Evolutionary conservation across 2,888 invertebrate species (phyloP).

Genomic region (Acanthosepion esculentum): DNA sequence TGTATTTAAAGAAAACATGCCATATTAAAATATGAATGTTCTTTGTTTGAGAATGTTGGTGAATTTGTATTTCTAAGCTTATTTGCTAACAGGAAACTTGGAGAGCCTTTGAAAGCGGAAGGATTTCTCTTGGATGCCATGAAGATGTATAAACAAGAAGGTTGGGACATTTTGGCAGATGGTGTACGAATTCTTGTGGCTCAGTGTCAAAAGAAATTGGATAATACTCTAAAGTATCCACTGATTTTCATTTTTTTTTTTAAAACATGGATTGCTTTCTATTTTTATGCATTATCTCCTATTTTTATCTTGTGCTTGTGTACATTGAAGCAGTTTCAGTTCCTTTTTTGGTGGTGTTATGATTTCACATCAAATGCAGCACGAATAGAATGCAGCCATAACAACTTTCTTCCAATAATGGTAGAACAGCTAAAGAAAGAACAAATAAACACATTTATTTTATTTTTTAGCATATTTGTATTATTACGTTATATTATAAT

Average conservation of each 20-base stretch:
- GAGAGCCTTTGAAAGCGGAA: slow-evolving; percentile 86
- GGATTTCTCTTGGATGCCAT: slow-evolving; percentile 90
- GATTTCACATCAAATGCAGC: too few relatives aligned
- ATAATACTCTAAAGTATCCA: slow-evolving; percentile 82
- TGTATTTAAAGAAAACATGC: not conserved
- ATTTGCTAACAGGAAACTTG: slow-evolving; percentile 68
- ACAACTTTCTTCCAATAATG: too few relatives aligned
- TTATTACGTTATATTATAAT: too few relatives aligned
- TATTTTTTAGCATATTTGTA: too few relatives aligned
- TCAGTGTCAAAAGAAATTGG: slow-evolving; percentile 87
- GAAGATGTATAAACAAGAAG: slow-evolving; percentile 89
- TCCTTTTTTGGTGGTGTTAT: too few relatives aligned
- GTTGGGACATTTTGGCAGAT: slow-evolving; percentile 86
- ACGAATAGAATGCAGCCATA: too few relatives aligned
- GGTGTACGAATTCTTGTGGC: slow-evolving; percentile 86
- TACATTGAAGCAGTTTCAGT: too few relatives aligned
- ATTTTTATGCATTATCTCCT: too few relatives aligned
- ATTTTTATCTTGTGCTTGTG: too few relatives aligned
- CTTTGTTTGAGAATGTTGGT: not conserved
- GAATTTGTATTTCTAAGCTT: not conserved
- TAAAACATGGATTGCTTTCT: not conserved
- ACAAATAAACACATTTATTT: too few relatives aligned
- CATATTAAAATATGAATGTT: not conserved
- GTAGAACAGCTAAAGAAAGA: too few relatives aligned
- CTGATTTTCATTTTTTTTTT: slow-evolving; percentile 38